Evolutionary conservation across 64 coral and sea anemone species (phyloP).

Genomic region (Porites lutea): DNA sequence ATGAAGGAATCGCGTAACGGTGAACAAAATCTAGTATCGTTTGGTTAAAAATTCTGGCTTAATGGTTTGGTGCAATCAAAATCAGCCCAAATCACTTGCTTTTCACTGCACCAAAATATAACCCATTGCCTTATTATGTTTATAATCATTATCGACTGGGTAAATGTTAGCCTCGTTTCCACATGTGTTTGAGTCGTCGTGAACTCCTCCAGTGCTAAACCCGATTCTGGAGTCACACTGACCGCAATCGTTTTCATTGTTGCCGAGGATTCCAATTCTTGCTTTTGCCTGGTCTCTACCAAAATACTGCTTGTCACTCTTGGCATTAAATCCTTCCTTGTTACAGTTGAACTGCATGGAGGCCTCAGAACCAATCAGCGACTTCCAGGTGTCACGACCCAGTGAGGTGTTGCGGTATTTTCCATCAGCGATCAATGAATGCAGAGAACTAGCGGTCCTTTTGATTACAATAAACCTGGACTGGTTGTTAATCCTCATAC

Average conservation of each 20-base stretch:
- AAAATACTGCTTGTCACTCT: not conserved
- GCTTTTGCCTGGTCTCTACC: not conserved
- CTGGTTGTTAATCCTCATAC: not conserved
- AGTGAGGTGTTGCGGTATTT: conserved; percentile 13
- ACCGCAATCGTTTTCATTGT: conserved; percentile 29
- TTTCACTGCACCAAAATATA: no score
- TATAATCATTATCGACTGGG: no score
- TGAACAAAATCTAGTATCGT: no score
- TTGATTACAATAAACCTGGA: not conserved
- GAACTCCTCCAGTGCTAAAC: conserved; percentile 10
- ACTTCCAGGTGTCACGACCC: conserved; percentile 30
- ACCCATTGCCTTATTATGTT: no score
- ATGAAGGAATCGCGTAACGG: no score
- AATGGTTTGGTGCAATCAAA: no score
- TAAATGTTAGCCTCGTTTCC: not conserved
- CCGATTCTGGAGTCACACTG: conserved; percentile 25
- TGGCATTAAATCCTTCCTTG: conserved; percentile 48
- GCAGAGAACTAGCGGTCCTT: not conserved
- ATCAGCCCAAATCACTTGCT: no score
- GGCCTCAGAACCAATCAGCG: not conserved
- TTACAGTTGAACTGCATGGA: conserved; percentile 17
- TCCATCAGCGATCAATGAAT: not conserved
- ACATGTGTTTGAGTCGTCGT: not conserved
- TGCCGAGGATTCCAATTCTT: conserved; percentile 44
- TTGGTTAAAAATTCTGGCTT: no score